These are phyloP conservation scores for Cybosia mesomella DNA, from an alignment of 2,888 invertebrate genomes.

Conservation along the genomic window DNA sequence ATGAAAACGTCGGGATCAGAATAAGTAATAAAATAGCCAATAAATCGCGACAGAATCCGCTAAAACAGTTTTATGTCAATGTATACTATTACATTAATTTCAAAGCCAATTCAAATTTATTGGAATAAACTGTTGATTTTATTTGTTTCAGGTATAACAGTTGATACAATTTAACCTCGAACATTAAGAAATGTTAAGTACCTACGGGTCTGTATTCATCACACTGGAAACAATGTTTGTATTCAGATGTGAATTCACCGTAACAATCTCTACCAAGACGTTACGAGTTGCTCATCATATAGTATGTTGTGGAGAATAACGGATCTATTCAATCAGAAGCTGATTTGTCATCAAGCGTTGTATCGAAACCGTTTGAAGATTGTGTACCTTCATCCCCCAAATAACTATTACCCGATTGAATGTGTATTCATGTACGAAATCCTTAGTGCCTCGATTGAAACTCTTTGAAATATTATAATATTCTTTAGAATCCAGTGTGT, in stretches of 20 bases:
- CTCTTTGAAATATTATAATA: not conserved
- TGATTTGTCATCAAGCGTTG: constrained; percentile 6
- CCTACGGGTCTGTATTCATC: not conserved
- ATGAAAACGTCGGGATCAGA: too few relatives aligned
- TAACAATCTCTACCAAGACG: not conserved
- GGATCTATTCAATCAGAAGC: not conserved
- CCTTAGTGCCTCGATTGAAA: not conserved
- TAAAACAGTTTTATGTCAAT: too few relatives aligned
- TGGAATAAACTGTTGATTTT: too few relatives aligned
- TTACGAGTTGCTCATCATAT: not conserved
- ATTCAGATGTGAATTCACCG: not conserved
- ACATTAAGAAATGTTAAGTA: too few relatives aligned
- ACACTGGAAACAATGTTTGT: not conserved
- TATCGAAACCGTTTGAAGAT: not conserved
- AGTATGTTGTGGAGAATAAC: not conserved
- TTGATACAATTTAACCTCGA: too few relatives aligned
- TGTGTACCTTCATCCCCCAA: not conserved
- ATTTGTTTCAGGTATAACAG: too few relatives aligned
- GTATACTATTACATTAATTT: too few relatives aligned
- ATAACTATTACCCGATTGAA: not conserved
- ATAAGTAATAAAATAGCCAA: too few relatives aligned
- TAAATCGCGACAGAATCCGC: too few relatives aligned
- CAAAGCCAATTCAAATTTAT: too few relatives aligned
- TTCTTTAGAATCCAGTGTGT: not conserved
- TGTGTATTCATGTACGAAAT: not conserved